Conservation (phyloP, 2,888 invertebrate genomes). For the Tipula unca region DNA sequence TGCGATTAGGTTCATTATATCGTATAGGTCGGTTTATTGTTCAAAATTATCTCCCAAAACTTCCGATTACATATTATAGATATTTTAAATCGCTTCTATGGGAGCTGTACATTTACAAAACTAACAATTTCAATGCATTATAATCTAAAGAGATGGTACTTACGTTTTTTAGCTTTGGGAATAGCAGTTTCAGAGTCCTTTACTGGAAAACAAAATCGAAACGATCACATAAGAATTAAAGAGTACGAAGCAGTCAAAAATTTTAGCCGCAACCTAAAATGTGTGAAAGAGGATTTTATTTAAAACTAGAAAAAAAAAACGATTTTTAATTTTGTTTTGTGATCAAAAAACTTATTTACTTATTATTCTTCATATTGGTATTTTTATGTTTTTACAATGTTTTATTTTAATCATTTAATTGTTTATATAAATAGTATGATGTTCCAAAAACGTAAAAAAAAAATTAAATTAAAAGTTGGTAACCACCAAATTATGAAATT, state of each 20-base stretch:
- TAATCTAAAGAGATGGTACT: too few relatives aligned
- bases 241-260: not conserved
- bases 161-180: not conserved
- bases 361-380: not conserved
- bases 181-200: not conserved
- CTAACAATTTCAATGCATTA: too few relatives aligned
- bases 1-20: too few relatives aligned
- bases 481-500: not conserved
- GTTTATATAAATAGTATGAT: not conserved
- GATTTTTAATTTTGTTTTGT: not conserved
- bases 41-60: too few relatives aligned
- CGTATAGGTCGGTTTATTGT: too few relatives aligned
- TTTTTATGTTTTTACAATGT: not conserved
- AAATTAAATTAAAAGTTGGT: not conserved
- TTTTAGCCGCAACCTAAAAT: not conserved
- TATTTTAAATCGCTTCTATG: too few relatives aligned
- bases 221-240: not conserved
- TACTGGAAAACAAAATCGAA: not conserved
- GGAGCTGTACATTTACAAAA: too few relatives aligned
- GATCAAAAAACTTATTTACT: conserved; percentile 14
- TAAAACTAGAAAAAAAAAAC: not conserved
- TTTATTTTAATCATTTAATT: not conserved
- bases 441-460: not conserved
- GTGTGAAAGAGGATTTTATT: not conserved
- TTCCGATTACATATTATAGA: too few relatives aligned